A percentile compares a stretch with the other conserved stretches of the same genome.
These are phyloP conservation scores for Idaea straminata DNA, from an alignment of 2,888 invertebrate genomes.

Conservation along the genomic window DNA sequence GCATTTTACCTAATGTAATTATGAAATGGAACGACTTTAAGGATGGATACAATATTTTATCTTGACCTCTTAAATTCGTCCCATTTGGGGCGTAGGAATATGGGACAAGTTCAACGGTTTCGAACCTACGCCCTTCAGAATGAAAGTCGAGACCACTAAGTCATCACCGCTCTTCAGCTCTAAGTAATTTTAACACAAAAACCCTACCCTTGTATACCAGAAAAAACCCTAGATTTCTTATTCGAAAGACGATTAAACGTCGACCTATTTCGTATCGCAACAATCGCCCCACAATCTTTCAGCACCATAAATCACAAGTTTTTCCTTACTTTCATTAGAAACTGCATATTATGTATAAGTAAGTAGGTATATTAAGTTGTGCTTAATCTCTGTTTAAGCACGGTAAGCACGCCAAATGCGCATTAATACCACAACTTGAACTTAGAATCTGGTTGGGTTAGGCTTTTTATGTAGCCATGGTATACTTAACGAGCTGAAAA, in stretches of 20 bases:
- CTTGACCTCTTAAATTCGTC: too few relatives aligned
- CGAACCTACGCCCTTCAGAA: too few relatives aligned
- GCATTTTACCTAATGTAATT: too few relatives aligned
- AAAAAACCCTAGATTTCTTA: neutral
- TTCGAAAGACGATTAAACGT: slow-evolving; percentile 1
- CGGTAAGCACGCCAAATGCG: slow-evolving; percentile 65
- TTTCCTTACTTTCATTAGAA: slow-evolving; percentile 36
- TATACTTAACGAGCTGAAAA: slow-evolving; percentile 9
- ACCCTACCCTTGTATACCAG: neutral
- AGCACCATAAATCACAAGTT: slow-evolving; percentile 42
- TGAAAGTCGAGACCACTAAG: too few relatives aligned
- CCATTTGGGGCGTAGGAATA: too few relatives aligned
- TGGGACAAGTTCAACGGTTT: too few relatives aligned
- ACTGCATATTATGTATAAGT: slow-evolving; percentile 48
- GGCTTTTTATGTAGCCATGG: slow-evolving; percentile 7
- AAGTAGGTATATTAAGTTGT: slow-evolving; percentile 36
- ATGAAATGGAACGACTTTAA: too few relatives aligned
- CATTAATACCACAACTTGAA: slow-evolving; percentile 70
- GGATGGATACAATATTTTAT: too few relatives aligned
- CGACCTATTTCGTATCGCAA: slow-evolving; percentile 13
- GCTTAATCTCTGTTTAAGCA: slow-evolving; percentile 65
- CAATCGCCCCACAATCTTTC: slow-evolving; percentile 38
- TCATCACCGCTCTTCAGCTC: too few relatives aligned
- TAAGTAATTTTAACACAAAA: neutral
- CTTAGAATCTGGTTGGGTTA: neutral